Percentiles rank a stretch among this genome's conserved stretches.
phyloP scores from a whole-genome alignment of 2,113 vertebrate genomes.

The Hippocampus comes region DNA sequence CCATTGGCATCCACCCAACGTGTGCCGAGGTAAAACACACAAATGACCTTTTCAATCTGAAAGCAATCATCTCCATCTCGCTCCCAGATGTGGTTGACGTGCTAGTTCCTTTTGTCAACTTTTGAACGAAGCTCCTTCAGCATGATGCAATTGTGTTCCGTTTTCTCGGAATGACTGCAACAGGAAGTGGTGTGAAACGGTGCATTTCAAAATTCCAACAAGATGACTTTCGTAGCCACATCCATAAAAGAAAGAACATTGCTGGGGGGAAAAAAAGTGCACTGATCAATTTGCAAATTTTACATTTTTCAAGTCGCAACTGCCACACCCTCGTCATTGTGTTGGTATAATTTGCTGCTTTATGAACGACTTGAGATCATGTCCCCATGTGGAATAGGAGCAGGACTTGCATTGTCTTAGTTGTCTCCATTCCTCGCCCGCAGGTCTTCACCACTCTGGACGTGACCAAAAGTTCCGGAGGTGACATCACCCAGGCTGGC shows the following conservation, averaged over 20 bases:
- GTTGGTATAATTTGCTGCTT: background rate
- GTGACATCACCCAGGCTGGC: conserved; percentile 78
- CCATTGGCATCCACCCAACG: conserved; percentile 95
- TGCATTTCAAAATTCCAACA: no score
- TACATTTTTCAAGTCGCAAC: background rate
- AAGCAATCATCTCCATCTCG: no score
- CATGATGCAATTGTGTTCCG: background rate
- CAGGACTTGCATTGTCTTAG: background rate
- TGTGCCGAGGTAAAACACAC: conserved; percentile 83
- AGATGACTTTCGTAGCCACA: no score
- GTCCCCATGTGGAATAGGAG: background rate
- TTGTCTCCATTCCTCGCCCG: background rate
- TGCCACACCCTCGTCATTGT: background rate
- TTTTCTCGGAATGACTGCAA: background rate
- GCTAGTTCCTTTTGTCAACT: no score
- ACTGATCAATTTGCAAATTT: no score
- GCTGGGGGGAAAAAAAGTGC: no score
- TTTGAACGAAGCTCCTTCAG: no score
- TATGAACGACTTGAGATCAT: background rate
- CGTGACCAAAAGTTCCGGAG: conserved; percentile 85
- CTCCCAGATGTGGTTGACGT: no score
- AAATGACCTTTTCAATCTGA: background rate
- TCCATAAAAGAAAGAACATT: no score
- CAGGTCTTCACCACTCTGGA: conserved; percentile 91
- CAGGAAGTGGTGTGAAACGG: background rate